Base-by-base conservation (phyloP, 2,113 vertebrate genomes). In the Varanus komodoensis region DNA sequence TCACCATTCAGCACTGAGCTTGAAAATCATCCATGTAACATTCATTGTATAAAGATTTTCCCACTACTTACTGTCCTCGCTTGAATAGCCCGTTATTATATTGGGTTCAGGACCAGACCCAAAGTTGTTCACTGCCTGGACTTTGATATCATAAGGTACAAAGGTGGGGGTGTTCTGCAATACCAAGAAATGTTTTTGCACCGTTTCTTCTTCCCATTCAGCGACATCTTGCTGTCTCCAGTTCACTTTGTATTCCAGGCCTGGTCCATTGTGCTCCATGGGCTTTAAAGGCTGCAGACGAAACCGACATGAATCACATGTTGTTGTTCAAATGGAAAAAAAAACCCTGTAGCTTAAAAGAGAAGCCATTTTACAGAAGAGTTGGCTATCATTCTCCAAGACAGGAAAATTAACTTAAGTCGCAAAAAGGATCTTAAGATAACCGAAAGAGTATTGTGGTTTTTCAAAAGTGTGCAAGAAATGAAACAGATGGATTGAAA, bases 101-200 rank as follows among this genome's bases (percentile, higher is more conserved):
- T 94, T 96, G 1, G 99, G 99, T 2, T 98, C 98, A 0, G 99
- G 99, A 6, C 97, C 99, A 23, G 97, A 96, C 52, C 99, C 99
- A 27, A 98, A 95, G 48, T 97, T 96, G 90, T 99, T 99, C 71
- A 96, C 95, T 0, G 98, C 97, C 92, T 99, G 99, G 78, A 99
- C 98, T 93, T 98, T 98, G 94, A 99, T 98, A 89, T 99, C 98
- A 0, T 99, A 99, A 8, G 98, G 98, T 44, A 98, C 98, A 2
- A 99, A 99, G 6, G 98, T 98, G 14, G 98, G 97, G 0, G 98
- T 98, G 21, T 99, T 98, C 92, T 92, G 95, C 89, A 99, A 97
- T 27, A 98, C 95, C 80, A 98, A 97, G 0, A 98, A 98, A 93
- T 99, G 98, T 6, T 98, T 98, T 93, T 97, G 98, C 89, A 99